A percentile compares a stretch with the other conserved stretches of the same genome.
phyloP scores from a whole-genome alignment of 2,888 invertebrate species.

The Diarsia mendica region DNA sequence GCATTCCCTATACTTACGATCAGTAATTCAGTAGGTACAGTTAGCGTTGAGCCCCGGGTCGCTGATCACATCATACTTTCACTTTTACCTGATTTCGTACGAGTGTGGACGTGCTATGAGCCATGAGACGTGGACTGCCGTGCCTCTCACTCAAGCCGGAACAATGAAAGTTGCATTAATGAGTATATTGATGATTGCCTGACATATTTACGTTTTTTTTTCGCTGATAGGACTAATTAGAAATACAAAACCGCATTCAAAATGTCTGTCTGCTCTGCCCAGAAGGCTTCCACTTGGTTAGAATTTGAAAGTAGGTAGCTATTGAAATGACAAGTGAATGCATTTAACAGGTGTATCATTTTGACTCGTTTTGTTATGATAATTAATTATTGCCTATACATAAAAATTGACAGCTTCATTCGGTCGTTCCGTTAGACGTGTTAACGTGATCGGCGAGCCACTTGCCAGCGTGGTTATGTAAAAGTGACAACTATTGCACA shows the following conservation, averaged over 20 bases:
- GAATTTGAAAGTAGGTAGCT: constrained; percentile 7
- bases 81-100: constrained; percentile 87
- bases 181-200: constrained; percentile 70
- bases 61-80: constrained; percentile 87
- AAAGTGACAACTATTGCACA: constrained; percentile 89
- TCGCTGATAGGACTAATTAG: constrained; percentile 43
- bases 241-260: constrained; percentile 9
- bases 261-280: background rate
- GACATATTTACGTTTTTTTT: constrained; percentile 65
- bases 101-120: constrained; percentile 74
- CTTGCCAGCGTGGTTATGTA: constrained; percentile 82
- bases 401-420: constrained; percentile 39
- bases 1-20: constrained; percentile 59
- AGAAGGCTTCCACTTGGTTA: background rate
- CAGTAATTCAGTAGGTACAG: too few species aligned
- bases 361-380: constrained; percentile 5
- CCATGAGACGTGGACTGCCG: constrained; percentile 70
- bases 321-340: constrained; percentile 8
- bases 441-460: constrained; percentile 63
- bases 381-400: constrained; percentile 15
- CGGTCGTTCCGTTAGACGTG: constrained; percentile 62
- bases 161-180: constrained; percentile 86
- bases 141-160: constrained; percentile 79
- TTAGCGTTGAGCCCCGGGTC: constrained; percentile 67
- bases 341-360: background rate